A percentile compares a stretch with the other conserved stretches of the same genome.
phyloP scores from a whole-genome alignment of 2,888 invertebrate species.

The Spicauda simplicius region DNA sequence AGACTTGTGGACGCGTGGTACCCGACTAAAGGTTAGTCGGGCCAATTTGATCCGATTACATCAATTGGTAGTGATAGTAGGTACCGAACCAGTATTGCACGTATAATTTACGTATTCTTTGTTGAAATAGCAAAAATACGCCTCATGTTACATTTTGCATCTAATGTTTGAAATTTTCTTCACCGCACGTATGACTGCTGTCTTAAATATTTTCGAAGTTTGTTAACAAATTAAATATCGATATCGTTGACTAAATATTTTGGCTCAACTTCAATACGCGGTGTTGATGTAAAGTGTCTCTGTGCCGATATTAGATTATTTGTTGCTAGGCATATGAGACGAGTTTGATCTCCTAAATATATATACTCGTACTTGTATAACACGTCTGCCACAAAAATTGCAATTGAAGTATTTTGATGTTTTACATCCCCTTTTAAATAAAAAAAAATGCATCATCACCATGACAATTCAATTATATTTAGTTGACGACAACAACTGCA shows the following conservation, averaged over 20 bases:
- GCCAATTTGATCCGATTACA: conserved; percentile 64
- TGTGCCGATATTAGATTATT: conserved; percentile 1
- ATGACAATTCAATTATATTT: too few species aligned
- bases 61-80: conserved; percentile 59
- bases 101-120: conserved; percentile 24
- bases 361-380: too few species aligned
- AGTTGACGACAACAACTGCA: too few species aligned
- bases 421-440: too few species aligned
- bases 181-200: background rate
- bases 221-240: conserved; percentile 1
- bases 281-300: conserved; percentile 25
- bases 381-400: too few species aligned
- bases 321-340: conserved; percentile 23
- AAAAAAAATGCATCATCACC: too few species aligned
- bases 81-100: conserved; percentile 31
- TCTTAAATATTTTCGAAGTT: background rate
- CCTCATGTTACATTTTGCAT: background rate
- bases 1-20: conserved; percentile 38
- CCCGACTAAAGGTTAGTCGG: conserved; percentile 50
- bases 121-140: background rate
- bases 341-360: background rate
- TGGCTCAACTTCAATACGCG: conserved; percentile 20
- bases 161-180: background rate
- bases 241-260: conserved; percentile 22
- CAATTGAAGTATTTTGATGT: too few species aligned